Conservation (phyloP, 2,888 invertebrate species). For the Conops quadrifasciatus region DNA sequence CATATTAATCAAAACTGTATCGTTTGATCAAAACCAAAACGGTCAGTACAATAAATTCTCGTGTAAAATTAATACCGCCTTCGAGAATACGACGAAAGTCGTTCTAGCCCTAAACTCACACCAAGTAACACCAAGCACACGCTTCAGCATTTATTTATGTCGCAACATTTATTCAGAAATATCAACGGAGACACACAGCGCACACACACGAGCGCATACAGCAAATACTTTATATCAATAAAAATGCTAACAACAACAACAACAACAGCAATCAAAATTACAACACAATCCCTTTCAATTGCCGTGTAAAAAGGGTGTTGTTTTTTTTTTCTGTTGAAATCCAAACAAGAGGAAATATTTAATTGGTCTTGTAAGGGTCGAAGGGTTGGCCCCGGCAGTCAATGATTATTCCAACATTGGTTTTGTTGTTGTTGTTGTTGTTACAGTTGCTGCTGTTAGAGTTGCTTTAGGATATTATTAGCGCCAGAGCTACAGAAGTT, state of each 20-base stretch:
- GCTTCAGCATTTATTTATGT: too few species aligned
- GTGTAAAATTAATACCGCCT: too few species aligned
- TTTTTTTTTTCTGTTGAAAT: neutral
- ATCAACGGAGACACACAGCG: too few species aligned
- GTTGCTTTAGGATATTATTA: neutral
- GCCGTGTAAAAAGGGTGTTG: neutral
- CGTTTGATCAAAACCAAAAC: neutral
- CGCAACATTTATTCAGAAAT: too few species aligned
- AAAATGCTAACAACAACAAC: neutral
- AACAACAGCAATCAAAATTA: too few species aligned
- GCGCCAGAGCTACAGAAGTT: neutral
- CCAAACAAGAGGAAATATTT: constrained; percentile 1
- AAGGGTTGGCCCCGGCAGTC: neutral
- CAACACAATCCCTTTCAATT: too few species aligned
- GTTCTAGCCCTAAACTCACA: too few species aligned
- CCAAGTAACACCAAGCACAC: too few species aligned
- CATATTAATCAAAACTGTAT: neutral
- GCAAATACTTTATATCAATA: neutral
- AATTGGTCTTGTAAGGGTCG: constrained; percentile 3
- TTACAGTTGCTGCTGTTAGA: neutral
- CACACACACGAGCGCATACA: neutral
- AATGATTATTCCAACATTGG: neutral
- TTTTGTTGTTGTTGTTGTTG: neutral
- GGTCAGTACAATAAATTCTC: too few species aligned
- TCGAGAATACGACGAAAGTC: too few species aligned